Conservation (phyloP, 2,888 invertebrate genomes). For the Baccha elongata region DNA sequence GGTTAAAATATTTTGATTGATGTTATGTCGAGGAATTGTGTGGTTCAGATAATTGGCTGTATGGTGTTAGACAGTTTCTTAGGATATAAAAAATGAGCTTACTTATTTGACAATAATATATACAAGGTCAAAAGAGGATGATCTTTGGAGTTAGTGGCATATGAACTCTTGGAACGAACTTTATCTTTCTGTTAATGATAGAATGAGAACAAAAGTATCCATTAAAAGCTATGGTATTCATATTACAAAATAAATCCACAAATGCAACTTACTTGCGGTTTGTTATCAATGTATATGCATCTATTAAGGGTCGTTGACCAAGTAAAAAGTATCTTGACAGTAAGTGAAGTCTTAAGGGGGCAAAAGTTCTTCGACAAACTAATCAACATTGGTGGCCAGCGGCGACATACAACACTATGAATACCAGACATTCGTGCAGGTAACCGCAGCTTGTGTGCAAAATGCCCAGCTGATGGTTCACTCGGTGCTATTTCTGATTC, state of each 20-base stretch:
- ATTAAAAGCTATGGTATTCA: neutral
- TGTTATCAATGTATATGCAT: neutral
- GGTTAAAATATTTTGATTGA: conserved; percentile 70
- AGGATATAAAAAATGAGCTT: conserved; percentile 46
- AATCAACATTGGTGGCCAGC: neutral
- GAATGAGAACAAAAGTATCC: neutral
- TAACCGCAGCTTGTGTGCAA: conserved; percentile 40
- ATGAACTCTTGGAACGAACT: no score
- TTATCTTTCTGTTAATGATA: no score
- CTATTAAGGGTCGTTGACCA: neutral
- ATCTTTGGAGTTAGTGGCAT: no score
- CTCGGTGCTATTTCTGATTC: conserved; percentile 15
- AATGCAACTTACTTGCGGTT: neutral
- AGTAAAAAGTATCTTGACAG: neutral
- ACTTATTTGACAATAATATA: conserved; percentile 24
- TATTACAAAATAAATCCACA: neutral
- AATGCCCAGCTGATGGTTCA: conserved; percentile 33
- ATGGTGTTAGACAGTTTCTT: conserved; percentile 45
- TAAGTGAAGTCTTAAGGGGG: neutral
- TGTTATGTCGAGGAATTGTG: conserved; percentile 57
- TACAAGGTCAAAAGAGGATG: neutral
- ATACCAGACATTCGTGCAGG: neutral
- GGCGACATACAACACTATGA: neutral
- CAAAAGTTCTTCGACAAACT: neutral
- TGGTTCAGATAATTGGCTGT: conserved; percentile 66